These are phyloP conservation scores for Borostomias antarcticus DNA, from an alignment of 2,797 vertebrate genomes.

Conservation along the genomic window DNA sequence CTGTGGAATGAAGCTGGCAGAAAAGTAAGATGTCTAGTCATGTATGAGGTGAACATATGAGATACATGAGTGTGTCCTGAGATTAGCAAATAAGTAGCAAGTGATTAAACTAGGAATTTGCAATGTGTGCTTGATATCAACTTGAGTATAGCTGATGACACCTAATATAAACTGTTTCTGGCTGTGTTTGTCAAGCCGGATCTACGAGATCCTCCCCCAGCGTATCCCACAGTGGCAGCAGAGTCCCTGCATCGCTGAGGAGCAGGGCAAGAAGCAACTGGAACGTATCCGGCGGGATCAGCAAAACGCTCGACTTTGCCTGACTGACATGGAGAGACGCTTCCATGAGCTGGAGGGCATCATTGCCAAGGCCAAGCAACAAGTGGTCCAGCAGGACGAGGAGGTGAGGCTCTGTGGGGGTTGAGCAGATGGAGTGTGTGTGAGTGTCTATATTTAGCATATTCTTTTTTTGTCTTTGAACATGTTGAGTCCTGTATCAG, in stretches of 20 bases:
- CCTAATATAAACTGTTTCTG: background rate
- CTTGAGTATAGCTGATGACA: too few species aligned
- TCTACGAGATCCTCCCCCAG: slow-evolving; percentile 93
- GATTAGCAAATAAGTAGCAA: too few species aligned
- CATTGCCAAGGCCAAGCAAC: slow-evolving; percentile 92
- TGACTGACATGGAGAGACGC: slow-evolving; percentile 92
- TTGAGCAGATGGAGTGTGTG: too few species aligned
- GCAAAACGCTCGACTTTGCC: slow-evolving; percentile 87
- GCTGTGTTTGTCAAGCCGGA: slow-evolving; percentile 75
- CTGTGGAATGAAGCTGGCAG: slow-evolving; percentile 92
- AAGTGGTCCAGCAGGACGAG: slow-evolving; percentile 89
- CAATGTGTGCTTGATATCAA: too few species aligned
- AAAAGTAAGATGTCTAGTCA: slow-evolving; percentile 78
- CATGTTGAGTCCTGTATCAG: background rate
- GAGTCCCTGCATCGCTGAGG: slow-evolving; percentile 94
- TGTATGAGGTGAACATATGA: background rate
- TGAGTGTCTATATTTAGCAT: too few species aligned
- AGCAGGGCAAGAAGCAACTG: slow-evolving; percentile 92
- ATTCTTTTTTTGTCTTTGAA: background rate
- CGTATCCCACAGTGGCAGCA: slow-evolving; percentile 98
- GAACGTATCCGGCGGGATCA: slow-evolving; percentile 92
- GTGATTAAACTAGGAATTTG: too few species aligned
- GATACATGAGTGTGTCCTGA: background rate
- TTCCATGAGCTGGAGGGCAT: slow-evolving; percentile 94
- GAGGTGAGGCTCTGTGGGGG: slow-evolving; percentile 75